These are phyloP conservation scores for Cyprinodon brontotheroides DNA, from an alignment of 2,113 vertebrate species.

Conservation along the genomic window DNA sequence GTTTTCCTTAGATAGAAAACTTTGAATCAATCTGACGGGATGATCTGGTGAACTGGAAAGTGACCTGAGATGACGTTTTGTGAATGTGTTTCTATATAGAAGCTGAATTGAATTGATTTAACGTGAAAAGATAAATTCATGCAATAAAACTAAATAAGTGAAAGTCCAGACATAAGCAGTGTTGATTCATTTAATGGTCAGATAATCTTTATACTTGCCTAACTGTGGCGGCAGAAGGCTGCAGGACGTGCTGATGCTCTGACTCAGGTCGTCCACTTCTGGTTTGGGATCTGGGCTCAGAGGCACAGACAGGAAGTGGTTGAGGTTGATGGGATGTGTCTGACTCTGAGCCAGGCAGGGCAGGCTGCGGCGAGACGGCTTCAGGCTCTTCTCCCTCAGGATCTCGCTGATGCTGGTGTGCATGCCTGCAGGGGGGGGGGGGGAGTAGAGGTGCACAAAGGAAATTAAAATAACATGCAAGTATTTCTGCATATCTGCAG, in stretches of 20 bases:
- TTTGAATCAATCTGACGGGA: too few species aligned
- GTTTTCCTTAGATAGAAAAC: too few species aligned
- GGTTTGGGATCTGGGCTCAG: slow-evolving; percentile 78
- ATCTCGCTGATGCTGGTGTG: slow-evolving; percentile 96
- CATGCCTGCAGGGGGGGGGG: slow-evolving; percentile 85
- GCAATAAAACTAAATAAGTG: not conserved
- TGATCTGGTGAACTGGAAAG: too few species aligned
- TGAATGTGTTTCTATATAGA: too few species aligned
- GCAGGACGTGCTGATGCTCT: slow-evolving; percentile 76
- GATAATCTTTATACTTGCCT: slow-evolving; percentile 48
- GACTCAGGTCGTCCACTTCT: slow-evolving; percentile 56
- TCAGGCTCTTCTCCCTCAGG: slow-evolving; percentile 89
- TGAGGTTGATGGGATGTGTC: slow-evolving; percentile 90
- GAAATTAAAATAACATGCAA: not conserved
- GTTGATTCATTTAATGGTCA: not conserved
- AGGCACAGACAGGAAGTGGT: slow-evolving; percentile 87
- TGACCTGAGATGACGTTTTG: too few species aligned
- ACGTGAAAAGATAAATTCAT: not conserved
- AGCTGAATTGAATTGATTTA: too few species aligned
- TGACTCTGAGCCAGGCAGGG: slow-evolving; percentile 93
- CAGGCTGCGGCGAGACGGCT: slow-evolving; percentile 92
- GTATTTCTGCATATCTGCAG: not conserved
- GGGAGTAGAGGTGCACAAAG: not conserved
- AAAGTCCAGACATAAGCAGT: not conserved
- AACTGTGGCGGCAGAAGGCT: slow-evolving; percentile 65